Percentiles rank a stretch among this genome's conserved stretches.
phyloP scores from a whole-genome alignment of 2,113 vertebrate species.

The Onychostoma macrolepis region DNA sequence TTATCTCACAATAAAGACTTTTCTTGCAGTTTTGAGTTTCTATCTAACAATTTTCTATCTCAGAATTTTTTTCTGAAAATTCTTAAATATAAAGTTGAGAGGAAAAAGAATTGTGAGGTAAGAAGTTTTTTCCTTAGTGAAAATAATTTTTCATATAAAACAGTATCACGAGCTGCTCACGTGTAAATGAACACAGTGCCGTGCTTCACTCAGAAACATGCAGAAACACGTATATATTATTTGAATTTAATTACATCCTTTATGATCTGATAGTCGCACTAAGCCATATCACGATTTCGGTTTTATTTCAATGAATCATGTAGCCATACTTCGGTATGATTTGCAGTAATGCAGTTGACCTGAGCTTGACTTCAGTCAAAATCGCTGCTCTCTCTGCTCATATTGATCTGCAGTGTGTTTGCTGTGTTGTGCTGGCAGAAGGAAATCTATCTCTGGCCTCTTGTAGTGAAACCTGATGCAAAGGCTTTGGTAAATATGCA shows the following conservation, averaged over 20 bases:
- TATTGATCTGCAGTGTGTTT: conserved; percentile 19
- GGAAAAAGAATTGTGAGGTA: too few species aligned
- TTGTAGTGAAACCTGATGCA: conserved; percentile 8
- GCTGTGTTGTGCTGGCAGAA: not conserved
- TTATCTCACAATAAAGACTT: too few species aligned
- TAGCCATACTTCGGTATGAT: not conserved
- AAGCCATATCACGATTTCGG: not conserved
- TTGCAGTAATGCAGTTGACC: conserved; percentile 58
- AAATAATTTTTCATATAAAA: too few species aligned
- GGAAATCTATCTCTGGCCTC: not conserved
- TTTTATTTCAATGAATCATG: not conserved
- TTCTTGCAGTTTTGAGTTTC: too few species aligned
- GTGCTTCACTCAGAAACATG: not conserved
- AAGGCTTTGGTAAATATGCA: not conserved
- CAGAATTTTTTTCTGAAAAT: too few species aligned
- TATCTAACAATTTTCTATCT: too few species aligned
- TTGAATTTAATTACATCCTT: not conserved
- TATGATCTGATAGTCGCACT: too few species aligned
- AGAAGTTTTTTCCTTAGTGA: too few species aligned
- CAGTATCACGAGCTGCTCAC: not conserved
- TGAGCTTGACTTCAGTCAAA: conserved; percentile 49
- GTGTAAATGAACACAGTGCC: not conserved
- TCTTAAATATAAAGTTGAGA: too few species aligned
- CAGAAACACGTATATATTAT: not conserved
- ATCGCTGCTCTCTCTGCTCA: not conserved